Percentiles rank a stretch among this genome's conserved stretches.
Evolutionary conservation across 2,113 vertebrate species (phyloP).

Genomic region (Monopterus albus): DNA sequence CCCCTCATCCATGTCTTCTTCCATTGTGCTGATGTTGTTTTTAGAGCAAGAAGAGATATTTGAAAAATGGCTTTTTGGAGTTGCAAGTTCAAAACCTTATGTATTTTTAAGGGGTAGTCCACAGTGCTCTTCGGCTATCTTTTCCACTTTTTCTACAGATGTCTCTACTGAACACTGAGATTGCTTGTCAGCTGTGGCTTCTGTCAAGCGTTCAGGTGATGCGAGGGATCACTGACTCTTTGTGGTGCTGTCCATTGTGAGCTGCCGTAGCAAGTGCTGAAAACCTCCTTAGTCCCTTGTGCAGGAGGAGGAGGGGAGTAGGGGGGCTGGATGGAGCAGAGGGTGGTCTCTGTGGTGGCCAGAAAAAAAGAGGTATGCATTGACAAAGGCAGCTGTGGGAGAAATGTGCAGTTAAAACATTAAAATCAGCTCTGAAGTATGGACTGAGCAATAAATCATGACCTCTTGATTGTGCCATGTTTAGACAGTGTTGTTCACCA

Average conservation of each 20-base stretch:
- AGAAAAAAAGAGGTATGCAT: slow-evolving; percentile 37
- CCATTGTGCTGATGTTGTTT: slow-evolving; percentile 88
- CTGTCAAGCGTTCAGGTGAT: slow-evolving; percentile 91
- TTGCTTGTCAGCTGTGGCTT: slow-evolving; percentile 94
- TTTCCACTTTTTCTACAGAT: slow-evolving; percentile 79
- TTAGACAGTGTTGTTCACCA: slow-evolving; percentile 80
- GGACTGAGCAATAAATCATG: slow-evolving; percentile 76
- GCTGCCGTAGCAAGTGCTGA: slow-evolving; percentile 88
- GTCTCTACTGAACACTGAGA: slow-evolving; percentile 82
- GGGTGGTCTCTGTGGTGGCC: slow-evolving; percentile 63
- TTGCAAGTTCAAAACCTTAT: slow-evolving; percentile 37
- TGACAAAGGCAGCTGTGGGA: slow-evolving; percentile 25
- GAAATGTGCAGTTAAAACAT: slow-evolving; percentile 64
- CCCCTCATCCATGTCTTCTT: slow-evolving; percentile 99
- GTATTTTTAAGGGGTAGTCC: slow-evolving; percentile 62
- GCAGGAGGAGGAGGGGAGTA: slow-evolving; percentile 68
- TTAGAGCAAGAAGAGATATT: slow-evolving; percentile 60
- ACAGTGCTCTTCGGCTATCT: slow-evolving; percentile 79
- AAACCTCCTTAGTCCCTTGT: slow-evolving; percentile 80
- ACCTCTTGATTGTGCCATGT: slow-evolving; percentile 58
- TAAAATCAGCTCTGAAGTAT: slow-evolving; percentile 5
- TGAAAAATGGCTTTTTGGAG: slow-evolving; percentile 5
- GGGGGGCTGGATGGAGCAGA: slow-evolving; percentile 62
- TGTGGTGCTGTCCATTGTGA: slow-evolving; percentile 90
- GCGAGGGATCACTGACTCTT: slow-evolving; percentile 91